Evolutionary conservation across 2,888 invertebrate genomes (phyloP).

Genomic region (Nasonovia ribisnigri): DNA sequence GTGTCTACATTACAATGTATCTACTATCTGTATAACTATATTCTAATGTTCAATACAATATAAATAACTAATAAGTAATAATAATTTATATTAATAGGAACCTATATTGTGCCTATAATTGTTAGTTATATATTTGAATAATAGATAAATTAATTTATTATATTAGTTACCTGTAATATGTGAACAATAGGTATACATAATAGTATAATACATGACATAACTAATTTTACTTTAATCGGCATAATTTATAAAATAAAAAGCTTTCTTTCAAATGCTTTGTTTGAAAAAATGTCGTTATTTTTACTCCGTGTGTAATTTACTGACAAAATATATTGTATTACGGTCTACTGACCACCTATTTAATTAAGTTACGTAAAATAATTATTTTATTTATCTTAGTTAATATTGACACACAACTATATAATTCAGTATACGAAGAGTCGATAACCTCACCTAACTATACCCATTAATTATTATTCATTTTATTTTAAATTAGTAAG

Average conservation of each 20-base stretch:
- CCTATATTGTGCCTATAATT: no score
- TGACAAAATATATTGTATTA: not conserved
- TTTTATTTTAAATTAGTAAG: not conserved
- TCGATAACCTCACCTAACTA: not conserved
- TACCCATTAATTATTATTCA: not conserved
- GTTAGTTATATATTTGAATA: not conserved
- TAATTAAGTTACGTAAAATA: not conserved
- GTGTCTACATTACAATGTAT: no score
- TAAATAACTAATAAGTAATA: not conserved
- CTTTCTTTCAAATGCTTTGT: not conserved
- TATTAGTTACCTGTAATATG: not conserved
- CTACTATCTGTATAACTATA: not conserved
- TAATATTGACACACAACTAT: not conserved
- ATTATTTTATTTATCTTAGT: not conserved
- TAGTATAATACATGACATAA: not conserved
- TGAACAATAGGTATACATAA: not conserved
- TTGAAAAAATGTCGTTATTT: not conserved
- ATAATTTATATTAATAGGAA: not conserved
- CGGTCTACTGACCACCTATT: not conserved
- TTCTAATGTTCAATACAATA: not conserved
- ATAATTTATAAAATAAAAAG: not conserved
- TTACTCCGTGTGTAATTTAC: not conserved
- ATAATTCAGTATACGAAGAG: not conserved
- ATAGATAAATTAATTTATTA: not conserved
- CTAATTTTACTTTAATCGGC: not conserved